Evolutionary conservation across 2,113 vertebrate species (phyloP), one percentile per base, ranked within the genome.

Genomic region (Ploceus nigricollis): DNA sequence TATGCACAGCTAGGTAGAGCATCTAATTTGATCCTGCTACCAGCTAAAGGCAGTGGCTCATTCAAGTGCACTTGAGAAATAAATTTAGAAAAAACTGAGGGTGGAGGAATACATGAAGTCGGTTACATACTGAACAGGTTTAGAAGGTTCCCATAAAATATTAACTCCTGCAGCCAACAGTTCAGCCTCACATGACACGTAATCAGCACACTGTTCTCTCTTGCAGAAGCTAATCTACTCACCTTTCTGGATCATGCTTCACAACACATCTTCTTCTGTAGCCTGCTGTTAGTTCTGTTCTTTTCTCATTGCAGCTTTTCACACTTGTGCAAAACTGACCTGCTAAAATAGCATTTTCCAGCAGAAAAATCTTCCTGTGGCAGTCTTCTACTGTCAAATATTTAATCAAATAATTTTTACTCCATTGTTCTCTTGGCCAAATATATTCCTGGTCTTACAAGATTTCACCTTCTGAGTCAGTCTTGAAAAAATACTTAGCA

Each of bases 141-240:
- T 82, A 87, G 72, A 94, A 79, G 21, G n/a, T 87, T 91, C 30
- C 48, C 50, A 89, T 87, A 63, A 95, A 95, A 87, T 91, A 91
- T 65, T 94, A 91, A 85, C 31, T 65, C 45, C 65, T 3, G 1
- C 21, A 48, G 83, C 31, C 61, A 79, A 22, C 24, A 64, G 70
- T 65, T 93, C 48, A 87, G 37, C 39, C 31, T 85, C 73, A 79
- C 23, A 27, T 45, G 33, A 35, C 31, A 23, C 0, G 1, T 33
- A 84, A 72, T 87, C 56, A 81, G 28, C 31, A 53, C 23, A 20
- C 8, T 33, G 6, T 24, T 93, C 69, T 73, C 40, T 64, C 54
- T 48, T 68, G 25, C 73, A 87, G 44, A 66, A 66, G 33, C 5
- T 85, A 65, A 91, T 96, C 50, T 2, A 1, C 45, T 76, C 33